Percentiles rank a stretch among this genome's conserved stretches.
Conservation (phyloP, 2,888 invertebrate genomes). For the Diogma glabrata region DNA sequence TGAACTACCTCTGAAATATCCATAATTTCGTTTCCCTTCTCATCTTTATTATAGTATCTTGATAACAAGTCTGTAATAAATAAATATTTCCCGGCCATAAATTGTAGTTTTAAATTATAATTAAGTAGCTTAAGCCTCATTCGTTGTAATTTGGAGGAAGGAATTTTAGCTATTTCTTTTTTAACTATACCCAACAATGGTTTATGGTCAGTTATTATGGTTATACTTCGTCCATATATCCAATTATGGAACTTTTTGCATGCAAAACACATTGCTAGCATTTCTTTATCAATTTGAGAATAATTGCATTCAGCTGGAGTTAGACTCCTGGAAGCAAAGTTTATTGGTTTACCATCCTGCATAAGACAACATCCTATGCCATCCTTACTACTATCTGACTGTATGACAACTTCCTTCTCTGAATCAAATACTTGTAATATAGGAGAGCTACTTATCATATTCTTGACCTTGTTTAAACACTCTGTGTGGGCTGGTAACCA, state of each 20-base stretch:
- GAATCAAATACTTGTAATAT: no score
- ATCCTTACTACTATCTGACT: conserved; percentile 12
- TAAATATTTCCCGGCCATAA: conserved; percentile 16
- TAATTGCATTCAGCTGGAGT: conserved; percentile 20
- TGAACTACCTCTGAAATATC: no score
- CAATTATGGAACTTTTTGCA: conserved; percentile 20
- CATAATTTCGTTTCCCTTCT: no score
- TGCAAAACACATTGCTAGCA: conserved; percentile 16
- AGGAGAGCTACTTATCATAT: conserved; percentile 15
- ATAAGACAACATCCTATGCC: conserved; percentile 13
- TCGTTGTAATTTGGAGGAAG: conserved; percentile 16
- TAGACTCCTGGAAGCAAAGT: conserved; percentile 21
- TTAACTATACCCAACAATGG: conserved; percentile 17
- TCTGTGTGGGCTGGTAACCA: conserved; percentile 11
- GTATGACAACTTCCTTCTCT: conserved; percentile 13
- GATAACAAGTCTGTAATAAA: conserved; percentile 18
- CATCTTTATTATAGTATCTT: neutral
- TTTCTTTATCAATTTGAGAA: conserved; percentile 19
- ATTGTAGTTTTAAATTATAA: conserved; percentile 17
- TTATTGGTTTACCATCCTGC: conserved; percentile 12
- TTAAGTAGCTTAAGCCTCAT: conserved; percentile 18
- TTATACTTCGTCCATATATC: conserved; percentile 18
- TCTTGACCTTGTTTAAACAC: conserved; percentile 14
- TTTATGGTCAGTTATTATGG: conserved; percentile 20
- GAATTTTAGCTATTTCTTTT: conserved; percentile 16